phyloP scores from a whole-genome alignment of 2,888 invertebrate species.

The Bembecia ichneumoniformis region DNA sequence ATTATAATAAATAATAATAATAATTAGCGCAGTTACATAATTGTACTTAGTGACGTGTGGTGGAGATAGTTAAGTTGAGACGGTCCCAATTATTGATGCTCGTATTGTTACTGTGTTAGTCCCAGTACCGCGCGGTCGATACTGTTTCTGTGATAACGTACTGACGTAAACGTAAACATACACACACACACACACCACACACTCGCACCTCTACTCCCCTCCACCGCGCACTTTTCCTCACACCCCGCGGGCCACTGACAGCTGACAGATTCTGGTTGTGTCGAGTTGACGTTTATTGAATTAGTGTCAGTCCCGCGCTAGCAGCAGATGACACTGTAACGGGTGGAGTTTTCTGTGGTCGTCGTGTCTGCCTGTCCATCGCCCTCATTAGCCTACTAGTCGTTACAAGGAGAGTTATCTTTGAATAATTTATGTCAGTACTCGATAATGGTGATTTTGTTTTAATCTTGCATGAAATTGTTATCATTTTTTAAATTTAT shows the following conservation, averaged over 20 bases:
- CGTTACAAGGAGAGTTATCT: too few species aligned
- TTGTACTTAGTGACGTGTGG: conserved; percentile 2
- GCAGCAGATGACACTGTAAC: neutral
- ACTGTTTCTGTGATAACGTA: conserved; percentile 40
- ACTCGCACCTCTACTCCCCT: neutral
- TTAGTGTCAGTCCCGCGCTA: too few species aligned
- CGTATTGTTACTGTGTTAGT: too few species aligned
- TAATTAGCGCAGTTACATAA: conserved; percentile 42
- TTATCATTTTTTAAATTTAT: too few species aligned
- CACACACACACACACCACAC: neutral
- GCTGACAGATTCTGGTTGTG: conserved; percentile 13
- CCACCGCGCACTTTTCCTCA: conserved; percentile 4
- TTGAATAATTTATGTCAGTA: too few species aligned
- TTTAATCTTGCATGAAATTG: too few species aligned
- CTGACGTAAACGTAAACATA: too few species aligned
- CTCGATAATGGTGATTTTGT: too few species aligned
- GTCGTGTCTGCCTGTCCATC: too few species aligned
- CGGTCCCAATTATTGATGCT: neutral
- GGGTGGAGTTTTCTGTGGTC: neutral
- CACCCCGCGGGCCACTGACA: neutral
- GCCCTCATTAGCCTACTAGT: too few species aligned
- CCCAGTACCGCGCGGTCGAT: conserved; percentile 7
- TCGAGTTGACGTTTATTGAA: conserved; percentile 8
- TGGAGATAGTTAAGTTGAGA: conserved; percentile 4
- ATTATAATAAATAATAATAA: conserved; percentile 54